Percentiles rank a stretch among this genome's conserved stretches.
Evolutionary conservation across 2,113 vertebrate species (phyloP).

Genomic region (Glaucidium brasilianum): DNA sequence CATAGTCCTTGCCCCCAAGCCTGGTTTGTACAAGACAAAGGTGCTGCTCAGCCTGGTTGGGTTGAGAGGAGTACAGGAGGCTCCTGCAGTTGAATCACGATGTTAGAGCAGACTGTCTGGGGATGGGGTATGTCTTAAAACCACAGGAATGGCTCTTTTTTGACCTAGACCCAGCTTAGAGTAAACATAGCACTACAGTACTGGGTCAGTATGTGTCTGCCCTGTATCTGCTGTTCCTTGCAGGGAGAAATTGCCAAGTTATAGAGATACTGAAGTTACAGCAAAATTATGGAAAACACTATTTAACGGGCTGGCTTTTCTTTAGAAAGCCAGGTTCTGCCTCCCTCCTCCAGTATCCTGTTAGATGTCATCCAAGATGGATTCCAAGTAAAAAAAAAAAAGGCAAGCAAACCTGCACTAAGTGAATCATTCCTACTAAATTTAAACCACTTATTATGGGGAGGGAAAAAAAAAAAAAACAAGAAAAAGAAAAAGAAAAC

Average conservation of each 20-base stretch:
- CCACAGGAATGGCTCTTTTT: not conserved
- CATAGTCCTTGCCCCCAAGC: not conserved
- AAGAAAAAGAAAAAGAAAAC: not conserved
- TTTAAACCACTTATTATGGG: conserved; percentile 35
- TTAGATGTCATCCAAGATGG: conserved; percentile 20
- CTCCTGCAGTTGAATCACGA: accelerated
- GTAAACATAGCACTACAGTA: not conserved
- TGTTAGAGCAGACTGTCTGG: accelerated
- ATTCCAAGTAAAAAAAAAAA: not conserved
- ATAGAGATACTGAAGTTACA: not conserved
- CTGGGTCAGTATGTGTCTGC: not conserved
- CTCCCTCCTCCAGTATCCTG: not conserved
- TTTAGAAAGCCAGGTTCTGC: not conserved
- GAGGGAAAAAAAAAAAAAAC: not conserved
- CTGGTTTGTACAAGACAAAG: not conserved
- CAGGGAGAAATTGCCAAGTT: not conserved
- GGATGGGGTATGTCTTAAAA: not conserved
- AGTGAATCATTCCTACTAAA: conserved; percentile 50
- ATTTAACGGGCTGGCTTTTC: not conserved
- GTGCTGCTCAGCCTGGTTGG: not conserved
- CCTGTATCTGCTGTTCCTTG: not conserved
- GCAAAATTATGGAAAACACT: not conserved
- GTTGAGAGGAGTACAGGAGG: not conserved
- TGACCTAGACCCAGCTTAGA: not conserved
- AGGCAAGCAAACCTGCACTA: not conserved